These are phyloP conservation scores for Phrynocephalus vlangalii DNA, from an alignment of 2,797 vertebrate species.

Conservation along the genomic window DNA sequence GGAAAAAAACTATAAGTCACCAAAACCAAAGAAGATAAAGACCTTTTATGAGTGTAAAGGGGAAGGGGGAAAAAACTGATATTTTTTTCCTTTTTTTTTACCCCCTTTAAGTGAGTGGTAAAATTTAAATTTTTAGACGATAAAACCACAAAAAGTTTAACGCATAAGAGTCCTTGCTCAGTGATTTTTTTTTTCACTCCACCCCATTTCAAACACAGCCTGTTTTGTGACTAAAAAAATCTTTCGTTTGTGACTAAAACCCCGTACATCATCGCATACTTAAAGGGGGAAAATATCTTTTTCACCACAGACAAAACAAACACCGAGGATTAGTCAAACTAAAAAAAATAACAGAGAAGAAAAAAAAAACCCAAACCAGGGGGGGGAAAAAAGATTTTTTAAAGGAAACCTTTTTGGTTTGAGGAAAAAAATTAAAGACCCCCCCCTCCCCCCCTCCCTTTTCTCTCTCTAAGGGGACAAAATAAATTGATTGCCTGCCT, in stretches of 20 bases:
- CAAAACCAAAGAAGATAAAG: conserved; percentile 47
- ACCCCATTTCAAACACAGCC: conserved; percentile 54
- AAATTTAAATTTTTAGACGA: conserved; percentile 68
- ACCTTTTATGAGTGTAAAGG: conserved; percentile 23
- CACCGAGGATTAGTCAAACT: conserved; percentile 37
- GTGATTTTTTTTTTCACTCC: conserved; percentile 61
- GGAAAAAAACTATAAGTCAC: conserved; percentile 53
- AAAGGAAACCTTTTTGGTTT: conserved; percentile 24
- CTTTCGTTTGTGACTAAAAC: conserved; percentile 43
- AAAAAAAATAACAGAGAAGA: conserved; percentile 47
- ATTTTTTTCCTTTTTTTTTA: conserved; percentile 63
- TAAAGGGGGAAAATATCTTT: conserved; percentile 34
- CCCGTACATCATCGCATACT: conserved; percentile 45
- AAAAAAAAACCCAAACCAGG: conserved; percentile 37
- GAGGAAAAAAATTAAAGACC: neutral
- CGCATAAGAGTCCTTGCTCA: conserved; percentile 49
- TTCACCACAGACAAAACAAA: conserved; percentile 58
- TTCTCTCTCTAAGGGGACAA: neutral
- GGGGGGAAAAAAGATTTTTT: conserved; percentile 5
- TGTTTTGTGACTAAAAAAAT: conserved; percentile 62
- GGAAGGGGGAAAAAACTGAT: no score
- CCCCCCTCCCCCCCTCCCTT: no score
- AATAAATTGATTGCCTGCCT: neutral
- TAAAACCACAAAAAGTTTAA: conserved; percentile 59
- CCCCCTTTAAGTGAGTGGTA: conserved; percentile 52